phyloP scores from a whole-genome alignment of 2,797 vertebrate genomes.

The Myiotriccus ornatus region DNA sequence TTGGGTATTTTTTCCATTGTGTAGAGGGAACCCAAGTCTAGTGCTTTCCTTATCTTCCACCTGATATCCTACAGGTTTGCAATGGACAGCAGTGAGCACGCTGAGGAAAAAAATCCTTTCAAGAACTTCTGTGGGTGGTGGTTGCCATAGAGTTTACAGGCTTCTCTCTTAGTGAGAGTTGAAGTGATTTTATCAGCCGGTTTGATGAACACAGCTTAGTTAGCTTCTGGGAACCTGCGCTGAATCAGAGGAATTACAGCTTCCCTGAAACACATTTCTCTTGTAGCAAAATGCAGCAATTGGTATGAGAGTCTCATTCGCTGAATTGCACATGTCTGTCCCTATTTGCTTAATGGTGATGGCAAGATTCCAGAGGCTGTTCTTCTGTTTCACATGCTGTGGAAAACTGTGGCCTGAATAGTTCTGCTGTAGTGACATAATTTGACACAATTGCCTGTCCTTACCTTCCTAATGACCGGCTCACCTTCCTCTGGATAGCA shows the following conservation, averaged over 20 bases:
- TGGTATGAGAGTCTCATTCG: constrained; percentile 34
- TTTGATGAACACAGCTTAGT: background rate
- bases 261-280: background rate
- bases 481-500: background rate
- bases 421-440: background rate
- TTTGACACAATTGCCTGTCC: background rate
- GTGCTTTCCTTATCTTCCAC: background rate
- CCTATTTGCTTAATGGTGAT: constrained; percentile 20
- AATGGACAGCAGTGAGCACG: background rate
- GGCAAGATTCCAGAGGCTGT: constrained; percentile 25
- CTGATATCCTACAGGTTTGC: background rate
- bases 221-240: background rate
- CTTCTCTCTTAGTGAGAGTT: background rate
- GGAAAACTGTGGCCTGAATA: background rate
- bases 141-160: background rate
- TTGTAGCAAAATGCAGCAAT: background rate
- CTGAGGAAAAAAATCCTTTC: background rate
- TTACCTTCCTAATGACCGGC: background rate
- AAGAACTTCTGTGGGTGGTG: background rate
- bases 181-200: background rate
- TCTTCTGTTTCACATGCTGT: constrained; percentile 3
- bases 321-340: constrained; percentile 50
- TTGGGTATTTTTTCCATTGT: background rate
- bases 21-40: background rate
- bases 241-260: background rate